These are phyloP conservation scores for Phortica magna DNA, from an alignment of 2,888 invertebrate species.

Conservation along the genomic window DNA sequence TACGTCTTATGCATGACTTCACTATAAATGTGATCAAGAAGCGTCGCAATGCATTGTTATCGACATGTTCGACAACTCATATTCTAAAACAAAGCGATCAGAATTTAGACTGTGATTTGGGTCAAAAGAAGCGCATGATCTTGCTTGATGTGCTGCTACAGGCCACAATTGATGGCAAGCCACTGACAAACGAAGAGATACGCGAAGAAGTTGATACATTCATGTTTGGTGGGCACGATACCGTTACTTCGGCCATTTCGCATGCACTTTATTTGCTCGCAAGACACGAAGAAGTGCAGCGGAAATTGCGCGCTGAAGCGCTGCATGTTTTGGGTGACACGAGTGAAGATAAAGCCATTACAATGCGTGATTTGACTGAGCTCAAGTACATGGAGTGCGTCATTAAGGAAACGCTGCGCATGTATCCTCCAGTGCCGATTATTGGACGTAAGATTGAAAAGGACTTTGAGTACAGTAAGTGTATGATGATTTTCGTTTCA, in stretches of 20 bases:
- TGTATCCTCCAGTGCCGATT: conserved; percentile 83
- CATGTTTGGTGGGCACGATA: conserved; percentile 82
- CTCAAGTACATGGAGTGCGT: conserved; percentile 80
- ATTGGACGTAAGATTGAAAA: conserved; percentile 80
- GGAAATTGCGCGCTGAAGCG: conserved; percentile 66
- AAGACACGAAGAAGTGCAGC: conserved; percentile 68
- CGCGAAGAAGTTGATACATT: conserved; percentile 86
- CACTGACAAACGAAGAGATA: conserved; percentile 81
- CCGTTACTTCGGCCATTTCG: conserved; percentile 70
- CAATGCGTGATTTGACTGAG: conserved; percentile 55
- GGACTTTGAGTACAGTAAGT: conserved; percentile 80
- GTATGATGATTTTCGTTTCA: neutral
- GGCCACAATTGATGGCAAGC: conserved; percentile 80
- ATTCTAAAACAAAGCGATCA: neutral
- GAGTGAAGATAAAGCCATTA: conserved; percentile 52
- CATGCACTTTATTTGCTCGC: conserved; percentile 68
- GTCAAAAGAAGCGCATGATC: conserved; percentile 81
- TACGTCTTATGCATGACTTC: conserved; percentile 60
- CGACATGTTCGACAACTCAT: neutral
- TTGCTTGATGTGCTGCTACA: conserved; percentile 83
- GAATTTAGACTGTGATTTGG: conserved; percentile 65
- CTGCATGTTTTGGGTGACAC: conserved; percentile 56
- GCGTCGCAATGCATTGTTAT: conserved; percentile 50
- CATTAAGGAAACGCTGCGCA: conserved; percentile 82
- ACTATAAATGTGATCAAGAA: conserved; percentile 62